Conservation (phyloP, 2,888 invertebrate species). For the Sarcophaga subvicina region DNA sequence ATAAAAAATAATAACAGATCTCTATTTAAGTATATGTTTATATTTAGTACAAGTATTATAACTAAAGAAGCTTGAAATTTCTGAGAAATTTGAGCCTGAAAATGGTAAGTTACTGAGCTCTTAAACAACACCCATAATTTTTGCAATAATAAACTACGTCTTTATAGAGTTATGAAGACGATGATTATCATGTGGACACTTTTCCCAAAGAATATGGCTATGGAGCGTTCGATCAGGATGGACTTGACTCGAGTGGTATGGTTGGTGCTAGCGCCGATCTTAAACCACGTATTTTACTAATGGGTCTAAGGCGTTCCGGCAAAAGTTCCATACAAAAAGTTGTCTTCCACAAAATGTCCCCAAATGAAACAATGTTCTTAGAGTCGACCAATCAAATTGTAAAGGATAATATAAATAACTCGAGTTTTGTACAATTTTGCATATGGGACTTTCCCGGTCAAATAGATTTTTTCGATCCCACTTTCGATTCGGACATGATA, state of each 20-base stretch:
- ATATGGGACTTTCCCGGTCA: conserved; percentile 99
- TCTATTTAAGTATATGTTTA: conserved; percentile 20
- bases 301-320: conserved; percentile 98
- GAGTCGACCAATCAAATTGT: conserved; percentile 99
- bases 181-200: conserved; percentile 84
- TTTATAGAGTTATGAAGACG: conserved; percentile 84
- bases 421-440: conserved; percentile 99
- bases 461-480: conserved; percentile 98
- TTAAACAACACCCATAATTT: conserved; percentile 29
- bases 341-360: conserved; percentile 99
- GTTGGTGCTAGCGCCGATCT: conserved; percentile 80
- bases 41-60: conserved; percentile 10
- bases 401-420: conserved; percentile 98
- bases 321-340: conserved; percentile 99
- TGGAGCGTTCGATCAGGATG: conserved; percentile 92
- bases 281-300: conserved; percentile 95
- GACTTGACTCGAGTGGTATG: conserved; percentile 74
- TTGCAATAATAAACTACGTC: conserved; percentile 35
- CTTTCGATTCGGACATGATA: conserved; percentile 97
- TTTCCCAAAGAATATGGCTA: conserved; percentile 97
- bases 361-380: conserved; percentile 98
- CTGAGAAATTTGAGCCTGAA: neutral
- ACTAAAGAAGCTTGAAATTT: conserved; percentile 3
- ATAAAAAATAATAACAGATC: conserved; percentile 7
- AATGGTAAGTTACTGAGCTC: conserved; percentile 28